These are phyloP conservation scores for Ochotona curzoniae DNA, from an alignment of 2,113 vertebrate species.

Conservation along the genomic window DNA sequence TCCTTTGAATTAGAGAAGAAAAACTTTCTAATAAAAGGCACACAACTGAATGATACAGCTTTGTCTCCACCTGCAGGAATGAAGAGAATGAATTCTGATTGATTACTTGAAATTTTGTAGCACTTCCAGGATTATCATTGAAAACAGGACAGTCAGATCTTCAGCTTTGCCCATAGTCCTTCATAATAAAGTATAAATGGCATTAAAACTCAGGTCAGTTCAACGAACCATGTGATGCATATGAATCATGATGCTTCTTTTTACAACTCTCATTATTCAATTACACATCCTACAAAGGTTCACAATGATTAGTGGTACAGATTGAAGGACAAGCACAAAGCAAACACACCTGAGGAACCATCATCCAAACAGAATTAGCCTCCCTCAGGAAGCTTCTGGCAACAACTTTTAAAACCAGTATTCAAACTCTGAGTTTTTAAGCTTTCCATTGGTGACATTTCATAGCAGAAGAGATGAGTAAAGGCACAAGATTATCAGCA, in stretches of 20 bases:
- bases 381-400: background rate
- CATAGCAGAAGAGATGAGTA: background rate
- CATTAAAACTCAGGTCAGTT: background rate
- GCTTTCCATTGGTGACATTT: background rate
- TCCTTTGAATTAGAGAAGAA: background rate
- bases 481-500: background rate
- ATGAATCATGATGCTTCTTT: background rate
- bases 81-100: constrained; percentile 39
- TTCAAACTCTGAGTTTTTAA: background rate
- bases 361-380: background rate
- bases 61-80: constrained; percentile 81
- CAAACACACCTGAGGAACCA: background rate
- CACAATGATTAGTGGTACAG: background rate
- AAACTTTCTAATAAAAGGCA: constrained; percentile 35
- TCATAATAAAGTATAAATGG: background rate
- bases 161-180: background rate
- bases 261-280: background rate
- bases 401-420: background rate
- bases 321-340: background rate
- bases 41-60: constrained; percentile 49
- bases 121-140: background rate
- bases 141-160: background rate
- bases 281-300: background rate
- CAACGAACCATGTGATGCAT: background rate
- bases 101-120: background rate